Percentiles rank a stretch among this genome's conserved stretches.
Conservation (phyloP, 2,888 invertebrate species). For the Ochropleura plecta region DNA sequence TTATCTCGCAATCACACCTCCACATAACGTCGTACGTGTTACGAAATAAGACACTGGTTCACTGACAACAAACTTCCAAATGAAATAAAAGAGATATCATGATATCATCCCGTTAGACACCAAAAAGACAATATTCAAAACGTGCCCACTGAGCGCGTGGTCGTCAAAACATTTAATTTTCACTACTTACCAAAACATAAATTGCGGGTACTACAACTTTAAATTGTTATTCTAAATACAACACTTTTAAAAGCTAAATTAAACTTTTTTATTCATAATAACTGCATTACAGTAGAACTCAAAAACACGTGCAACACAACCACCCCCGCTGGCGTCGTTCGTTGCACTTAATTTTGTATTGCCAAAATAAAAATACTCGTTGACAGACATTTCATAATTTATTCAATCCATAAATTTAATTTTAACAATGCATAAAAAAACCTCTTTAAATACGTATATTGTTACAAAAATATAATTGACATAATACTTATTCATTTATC, state of each 20-base stretch:
- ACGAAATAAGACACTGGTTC: conserved; percentile 20
- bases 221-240: conserved; percentile 36
- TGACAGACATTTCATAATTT: not conserved
- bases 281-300: conserved; percentile 65
- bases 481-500: no score
- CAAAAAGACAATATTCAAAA: conserved; percentile 59
- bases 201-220: conserved; percentile 53
- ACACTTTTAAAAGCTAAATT: conserved; percentile 49
- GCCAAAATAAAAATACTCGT: conserved; percentile 45
- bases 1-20: conserved; percentile 10
- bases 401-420: not conserved
- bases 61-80: conserved; percentile 32
- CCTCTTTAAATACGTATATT: accelerated
- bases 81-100: conserved; percentile 45
- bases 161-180: conserved; percentile 55
- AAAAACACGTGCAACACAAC: conserved; percentile 76
- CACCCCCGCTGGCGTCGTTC: conserved; percentile 73
- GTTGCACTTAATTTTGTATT: conserved; percentile 71
- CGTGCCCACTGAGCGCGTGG: conserved; percentile 79
- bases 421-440: not conserved
- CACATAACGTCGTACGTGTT: conserved; percentile 7
- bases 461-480: not conserved
- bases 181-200: conserved; percentile 78
- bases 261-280: conserved; percentile 69
- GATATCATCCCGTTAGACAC: conserved; percentile 32